A percentile compares a stretch with the other conserved stretches of the same genome.
These are phyloP conservation scores for Cylloceria caligata DNA, from an alignment of 2,888 invertebrate genomes.

Conservation along the genomic window DNA sequence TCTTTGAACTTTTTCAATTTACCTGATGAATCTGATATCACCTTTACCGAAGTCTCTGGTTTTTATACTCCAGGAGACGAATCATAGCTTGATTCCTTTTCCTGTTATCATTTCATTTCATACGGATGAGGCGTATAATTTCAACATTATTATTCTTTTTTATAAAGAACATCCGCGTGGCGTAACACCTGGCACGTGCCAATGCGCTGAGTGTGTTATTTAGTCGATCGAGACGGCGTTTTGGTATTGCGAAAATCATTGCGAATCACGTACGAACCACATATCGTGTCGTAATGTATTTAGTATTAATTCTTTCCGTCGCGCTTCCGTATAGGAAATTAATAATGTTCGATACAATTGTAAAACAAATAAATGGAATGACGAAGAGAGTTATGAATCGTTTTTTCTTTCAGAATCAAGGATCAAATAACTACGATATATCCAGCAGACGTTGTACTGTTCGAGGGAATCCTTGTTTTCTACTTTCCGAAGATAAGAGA, in stretches of 20 bases:
- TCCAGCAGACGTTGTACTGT: conserved; percentile 98
- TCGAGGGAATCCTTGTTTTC: conserved; percentile 99
- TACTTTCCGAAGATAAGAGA: conserved; percentile 98
- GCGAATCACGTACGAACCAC: background rate
- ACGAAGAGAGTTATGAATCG: conserved; percentile 9
- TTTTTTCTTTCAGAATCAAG: conserved; percentile 78
- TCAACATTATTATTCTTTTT: background rate
- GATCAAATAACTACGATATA: conserved; percentile 92
- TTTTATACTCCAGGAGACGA: conserved; percentile 8
- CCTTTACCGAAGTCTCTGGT: background rate
- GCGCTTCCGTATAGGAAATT: background rate
- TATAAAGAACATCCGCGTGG: background rate
- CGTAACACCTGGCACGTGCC: background rate
- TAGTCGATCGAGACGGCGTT: background rate
- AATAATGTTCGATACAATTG: background rate
- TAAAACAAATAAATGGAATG: background rate
- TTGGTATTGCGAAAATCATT: conserved; percentile 40
- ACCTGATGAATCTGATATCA: background rate
- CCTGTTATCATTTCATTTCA: background rate
- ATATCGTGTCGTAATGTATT: background rate
- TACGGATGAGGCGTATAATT: background rate
- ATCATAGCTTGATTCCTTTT: background rate
- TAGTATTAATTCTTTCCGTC: conserved; percentile 46
- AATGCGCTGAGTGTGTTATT: background rate
- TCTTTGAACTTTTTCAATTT: background rate